A percentile compares a stretch with the other conserved stretches of the same genome.
These are phyloP conservation scores for Mesocentrotus franciscanus DNA, from an alignment of 53 echinoderm and acorn worm species.

Conservation along the genomic window DNA sequence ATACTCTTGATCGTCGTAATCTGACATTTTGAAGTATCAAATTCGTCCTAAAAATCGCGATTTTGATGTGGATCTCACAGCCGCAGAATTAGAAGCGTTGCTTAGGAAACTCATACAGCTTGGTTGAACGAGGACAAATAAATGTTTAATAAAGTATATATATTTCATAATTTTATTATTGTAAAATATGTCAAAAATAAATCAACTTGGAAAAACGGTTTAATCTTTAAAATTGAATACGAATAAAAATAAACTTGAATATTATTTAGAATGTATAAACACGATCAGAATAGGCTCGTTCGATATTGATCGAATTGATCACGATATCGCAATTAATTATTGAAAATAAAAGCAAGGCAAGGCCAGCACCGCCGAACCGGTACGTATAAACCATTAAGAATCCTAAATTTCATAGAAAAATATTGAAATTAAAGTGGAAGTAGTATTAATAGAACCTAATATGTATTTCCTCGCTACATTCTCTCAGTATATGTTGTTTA, in stretches of 20 bases:
- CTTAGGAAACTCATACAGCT: constrained; percentile 58
- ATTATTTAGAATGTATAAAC: neutral
- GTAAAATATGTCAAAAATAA: neutral
- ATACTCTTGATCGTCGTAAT: constrained; percentile 95
- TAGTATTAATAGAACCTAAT: too few species aligned
- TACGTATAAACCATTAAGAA: neutral
- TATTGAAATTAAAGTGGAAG: neutral
- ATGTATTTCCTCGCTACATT: neutral
- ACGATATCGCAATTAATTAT: neutral
- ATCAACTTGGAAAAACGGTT: neutral
- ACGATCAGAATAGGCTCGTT: neutral
- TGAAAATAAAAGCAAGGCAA: neutral
- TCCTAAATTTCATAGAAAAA: neutral
- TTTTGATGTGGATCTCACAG: neutral
- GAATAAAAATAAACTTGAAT: neutral
- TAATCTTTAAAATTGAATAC: neutral
- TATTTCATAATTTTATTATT: neutral
- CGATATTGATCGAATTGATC: neutral
- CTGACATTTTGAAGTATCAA: constrained; percentile 78
- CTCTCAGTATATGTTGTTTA: neutral
- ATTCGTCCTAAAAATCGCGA: neutral
- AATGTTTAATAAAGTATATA: neutral
- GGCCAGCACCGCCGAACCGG: neutral
- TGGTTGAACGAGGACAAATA: constrained; percentile 37
- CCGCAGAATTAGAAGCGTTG: constrained; percentile 14